Percentiles rank a stretch among this genome's conserved stretches.
Evolutionary conservation across 35 echinoderm and acorn worm genomes (phyloP).

Genomic region (Ophiothrix spiculata): DNA sequence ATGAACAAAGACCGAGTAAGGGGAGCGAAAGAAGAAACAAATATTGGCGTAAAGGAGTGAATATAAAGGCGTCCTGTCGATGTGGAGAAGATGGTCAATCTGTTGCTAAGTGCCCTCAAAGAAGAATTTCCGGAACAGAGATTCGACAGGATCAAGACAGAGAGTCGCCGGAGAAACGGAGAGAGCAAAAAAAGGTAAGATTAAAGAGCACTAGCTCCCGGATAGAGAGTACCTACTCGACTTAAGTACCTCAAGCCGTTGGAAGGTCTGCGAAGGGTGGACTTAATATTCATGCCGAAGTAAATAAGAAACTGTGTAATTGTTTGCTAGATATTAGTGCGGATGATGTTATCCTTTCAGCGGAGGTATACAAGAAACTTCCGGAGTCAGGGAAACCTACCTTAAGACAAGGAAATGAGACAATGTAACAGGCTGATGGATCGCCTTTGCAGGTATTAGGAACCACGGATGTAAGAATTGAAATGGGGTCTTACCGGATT

Average conservation of each 20-base stretch:
- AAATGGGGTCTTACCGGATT: too few species aligned
- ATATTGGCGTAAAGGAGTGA: not conserved
- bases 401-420: too few species aligned
- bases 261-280: not conserved
- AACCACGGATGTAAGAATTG: not conserved
- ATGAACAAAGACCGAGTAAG: not conserved
- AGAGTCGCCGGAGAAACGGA: not conserved
- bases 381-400: not conserved
- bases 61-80: not conserved
- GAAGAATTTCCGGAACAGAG: not conserved
- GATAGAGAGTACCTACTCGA: not conserved
- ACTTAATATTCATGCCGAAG: not conserved
- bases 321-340: too few species aligned
- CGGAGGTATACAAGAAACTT: not conserved
- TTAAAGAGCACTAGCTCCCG: not conserved
- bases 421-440: not conserved
- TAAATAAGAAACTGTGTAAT: not conserved
- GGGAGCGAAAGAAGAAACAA: not conserved
- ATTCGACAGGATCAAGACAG: not conserved
- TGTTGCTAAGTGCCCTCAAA: not conserved
- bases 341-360: not conserved
- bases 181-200: not conserved
- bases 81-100: not conserved
- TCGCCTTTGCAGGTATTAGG: not conserved
- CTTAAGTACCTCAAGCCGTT: not conserved